Evolutionary conservation across 2,888 invertebrate species (phyloP).

Genomic region (Taenaris catops): DNA sequence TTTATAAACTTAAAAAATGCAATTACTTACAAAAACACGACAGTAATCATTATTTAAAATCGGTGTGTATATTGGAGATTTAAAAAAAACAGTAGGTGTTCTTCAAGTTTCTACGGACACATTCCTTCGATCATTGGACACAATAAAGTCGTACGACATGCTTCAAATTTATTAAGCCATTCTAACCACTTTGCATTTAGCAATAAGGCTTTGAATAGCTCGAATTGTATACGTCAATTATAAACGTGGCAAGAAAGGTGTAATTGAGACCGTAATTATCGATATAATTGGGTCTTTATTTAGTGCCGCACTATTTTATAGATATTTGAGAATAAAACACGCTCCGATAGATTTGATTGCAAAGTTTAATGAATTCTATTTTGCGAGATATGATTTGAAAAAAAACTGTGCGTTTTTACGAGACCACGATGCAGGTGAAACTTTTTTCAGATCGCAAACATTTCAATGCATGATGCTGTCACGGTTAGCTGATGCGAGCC

Average conservation of each 20-base stretch:
- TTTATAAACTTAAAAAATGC: too few species aligned
- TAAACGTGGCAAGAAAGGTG: slow-evolving; percentile 7
- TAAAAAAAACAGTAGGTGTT: not conserved
- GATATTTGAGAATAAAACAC: slow-evolving; percentile 8
- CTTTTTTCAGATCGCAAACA: too few species aligned
- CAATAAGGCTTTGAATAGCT: slow-evolving; percentile 4
- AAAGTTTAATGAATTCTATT: too few species aligned
- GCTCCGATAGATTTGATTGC: slow-evolving; percentile 18
- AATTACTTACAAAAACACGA: too few species aligned
- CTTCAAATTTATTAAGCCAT: not conserved
- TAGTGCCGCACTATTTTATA: slow-evolving; percentile 16
- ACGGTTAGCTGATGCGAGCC: too few species aligned
- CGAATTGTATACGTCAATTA: slow-evolving; percentile 4
- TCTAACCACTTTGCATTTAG: not conserved
- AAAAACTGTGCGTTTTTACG: too few species aligned
- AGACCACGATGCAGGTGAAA: too few species aligned
- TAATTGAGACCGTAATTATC: slow-evolving; percentile 18
- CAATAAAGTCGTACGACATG: slow-evolving; percentile 3
- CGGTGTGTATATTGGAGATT: too few species aligned
- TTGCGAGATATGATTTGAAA: too few species aligned
- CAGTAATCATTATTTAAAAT: too few species aligned
- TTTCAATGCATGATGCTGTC: too few species aligned
- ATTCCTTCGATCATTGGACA: slow-evolving; percentile 2
- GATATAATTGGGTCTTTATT: slow-evolving; percentile 19
- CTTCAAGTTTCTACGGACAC: slow-evolving; percentile 1